Evolutionary conservation across 2,888 invertebrate species (phyloP).

Genomic region (Volucella inanis): DNA sequence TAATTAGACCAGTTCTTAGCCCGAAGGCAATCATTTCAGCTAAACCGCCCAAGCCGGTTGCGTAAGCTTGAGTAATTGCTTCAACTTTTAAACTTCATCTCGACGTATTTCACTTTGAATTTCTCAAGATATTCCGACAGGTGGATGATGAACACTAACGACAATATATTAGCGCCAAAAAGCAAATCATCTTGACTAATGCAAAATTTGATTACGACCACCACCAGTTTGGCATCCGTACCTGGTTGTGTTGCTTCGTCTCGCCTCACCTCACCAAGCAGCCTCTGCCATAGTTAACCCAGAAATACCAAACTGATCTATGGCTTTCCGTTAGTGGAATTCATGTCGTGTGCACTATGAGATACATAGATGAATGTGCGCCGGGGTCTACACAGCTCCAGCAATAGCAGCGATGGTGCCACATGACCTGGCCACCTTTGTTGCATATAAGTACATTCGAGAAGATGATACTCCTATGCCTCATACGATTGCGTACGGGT

Average conservation of each 20-base stretch:
- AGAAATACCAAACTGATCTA: constrained; percentile 73
- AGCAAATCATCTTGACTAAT: constrained; percentile 75
- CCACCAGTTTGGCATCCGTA: constrained; percentile 43
- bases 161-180: constrained; percentile 75
- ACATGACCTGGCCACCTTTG: constrained; percentile 71
- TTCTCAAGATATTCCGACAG: constrained; percentile 70
- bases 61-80: constrained; percentile 72
- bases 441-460: constrained; percentile 42
- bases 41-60: constrained; percentile 52
- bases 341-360: constrained; percentile 71
- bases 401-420: constrained; percentile 31
- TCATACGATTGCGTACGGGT: constrained; percentile 72
- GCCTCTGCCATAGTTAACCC: constrained; percentile 49
- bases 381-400: constrained; percentile 39
- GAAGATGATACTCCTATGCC: constrained; percentile 69
- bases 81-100: constrained; percentile 67
- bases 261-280: not conserved
- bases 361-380: constrained; percentile 69
- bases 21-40: constrained; percentile 49
- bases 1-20: constrained; percentile 72
- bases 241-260: not conserved
- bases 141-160: constrained; percentile 74
- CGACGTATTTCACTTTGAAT: constrained; percentile 58
- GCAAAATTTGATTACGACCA: constrained; percentile 75
- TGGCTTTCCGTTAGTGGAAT: constrained; percentile 74